These are phyloP conservation scores for Aethina tumida DNA, from an alignment of 1,140 invertebrate genomes.

Conservation along the genomic window DNA sequence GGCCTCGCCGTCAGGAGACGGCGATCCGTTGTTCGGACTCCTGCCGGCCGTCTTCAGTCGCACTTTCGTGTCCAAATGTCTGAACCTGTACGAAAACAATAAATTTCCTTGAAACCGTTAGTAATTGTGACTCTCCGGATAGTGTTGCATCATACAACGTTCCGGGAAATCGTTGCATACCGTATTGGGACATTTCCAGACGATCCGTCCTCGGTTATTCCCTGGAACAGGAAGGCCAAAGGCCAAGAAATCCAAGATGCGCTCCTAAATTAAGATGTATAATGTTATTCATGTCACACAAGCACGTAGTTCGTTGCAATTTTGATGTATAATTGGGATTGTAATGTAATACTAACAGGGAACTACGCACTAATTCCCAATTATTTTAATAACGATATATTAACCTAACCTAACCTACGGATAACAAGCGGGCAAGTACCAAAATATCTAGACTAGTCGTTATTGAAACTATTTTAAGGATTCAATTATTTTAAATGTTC, in stretches of 20 bases:
- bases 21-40: conserved; percentile 43
- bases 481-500: too few relatives aligned
- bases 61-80: conserved; percentile 70
- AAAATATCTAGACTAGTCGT: too few relatives aligned
- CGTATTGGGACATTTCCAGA: conserved; percentile 68
- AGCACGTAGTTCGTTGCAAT: too few relatives aligned
- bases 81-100: conserved; percentile 46
- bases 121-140: not conserved
- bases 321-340: too few relatives aligned
- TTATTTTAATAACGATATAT: too few relatives aligned
- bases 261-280: conserved; percentile 29
- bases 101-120: not conserved
- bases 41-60: conserved; percentile 49
- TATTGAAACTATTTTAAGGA: too few relatives aligned
- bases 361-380: too few relatives aligned
- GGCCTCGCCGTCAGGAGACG: conserved; percentile 43
- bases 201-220: conserved; percentile 53
- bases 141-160: not conserved
- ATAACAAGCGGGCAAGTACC: too few relatives aligned
- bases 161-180: conserved; percentile 37
- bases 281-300: too few relatives aligned
- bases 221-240: conserved; percentile 74
- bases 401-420: too few relatives aligned
- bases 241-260: conserved; percentile 88
- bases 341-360: too few relatives aligned